Base-by-base conservation (phyloP, 2,888 invertebrate species). In the Balanococcus diminutus region DNA sequence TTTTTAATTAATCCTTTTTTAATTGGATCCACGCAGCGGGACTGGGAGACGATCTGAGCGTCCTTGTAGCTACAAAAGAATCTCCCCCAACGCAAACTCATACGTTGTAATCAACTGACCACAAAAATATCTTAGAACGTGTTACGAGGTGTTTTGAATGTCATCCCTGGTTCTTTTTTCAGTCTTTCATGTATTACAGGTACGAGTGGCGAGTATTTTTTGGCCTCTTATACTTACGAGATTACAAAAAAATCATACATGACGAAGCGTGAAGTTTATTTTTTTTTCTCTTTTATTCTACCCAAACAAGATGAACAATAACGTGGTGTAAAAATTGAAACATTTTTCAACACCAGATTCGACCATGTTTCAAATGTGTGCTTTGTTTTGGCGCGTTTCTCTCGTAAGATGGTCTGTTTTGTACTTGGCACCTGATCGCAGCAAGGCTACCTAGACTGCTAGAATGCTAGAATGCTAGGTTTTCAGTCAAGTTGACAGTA, bases 21-120 rank as follows among this genome's bases (percentile, higher is more conserved):
- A 82, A 82, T 82, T 82, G 82, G 82, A 82, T 82, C 31, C 51
- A 31, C 82, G 31, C 82, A 82, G 82, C 51, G 39, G 82, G 82
- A 82, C 31, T 14, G 19, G 31, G 51, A 11, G 36, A 5, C 9
- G 3, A 19, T 75, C n/a, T n/a, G n/a, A 28, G 16, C 36, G 75
- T 79, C 75, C 75, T 79, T 79, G 75, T 79, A 19, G 6, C 19
- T 11, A 79, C 75, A 79, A 79, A 79, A 79, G 75, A 79, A 36
- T 79, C 8, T 14, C 46, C 14, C 5, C 36, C 36, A 36, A 36
- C 8, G 22, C 22, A 42, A 11, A 11, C 14, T 2, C 22, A 56
- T 56, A 56, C 56, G 4, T 51, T 19, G 25, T 81, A 81, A 81
- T 81, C 28, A 42, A 81, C 39, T 81, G 81, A 81, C 81, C 81